phyloP scores from a whole-genome alignment of 2,797 vertebrate genomes.

The Nothura maculosa region DNA sequence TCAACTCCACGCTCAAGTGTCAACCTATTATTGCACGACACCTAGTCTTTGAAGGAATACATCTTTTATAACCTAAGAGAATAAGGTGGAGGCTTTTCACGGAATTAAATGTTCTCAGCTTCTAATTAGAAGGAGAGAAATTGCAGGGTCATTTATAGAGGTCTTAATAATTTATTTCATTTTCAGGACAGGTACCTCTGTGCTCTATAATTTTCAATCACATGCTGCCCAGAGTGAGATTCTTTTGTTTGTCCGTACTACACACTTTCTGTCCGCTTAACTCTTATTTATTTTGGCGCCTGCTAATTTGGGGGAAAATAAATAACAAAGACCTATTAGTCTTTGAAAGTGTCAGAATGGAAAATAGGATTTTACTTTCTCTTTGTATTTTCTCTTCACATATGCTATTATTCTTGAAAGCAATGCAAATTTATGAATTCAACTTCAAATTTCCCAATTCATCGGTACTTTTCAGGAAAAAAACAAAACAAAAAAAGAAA shows the following conservation, averaged over 20 bases:
- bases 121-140: constrained; percentile 43
- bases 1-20: neutral
- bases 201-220: neutral
- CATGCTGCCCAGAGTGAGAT: neutral
- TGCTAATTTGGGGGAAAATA: neutral
- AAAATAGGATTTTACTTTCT: neutral
- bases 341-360: neutral
- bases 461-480: neutral
- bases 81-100: neutral
- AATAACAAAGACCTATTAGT: neutral
- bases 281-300: neutral
- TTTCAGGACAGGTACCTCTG: constrained; percentile 5
- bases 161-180: constrained; percentile 16
- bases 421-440: neutral
- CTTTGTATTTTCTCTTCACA: neutral
- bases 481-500: neutral
- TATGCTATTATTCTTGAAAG: neutral
- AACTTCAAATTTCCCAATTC: neutral
- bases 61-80: constrained; percentile 27
- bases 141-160: neutral
- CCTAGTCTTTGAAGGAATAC: constrained; percentile 11
- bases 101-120: constrained; percentile 22
- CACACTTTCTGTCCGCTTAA: neutral
- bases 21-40: neutral
- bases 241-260: neutral